phyloP scores from a whole-genome alignment of 1,140 invertebrate species.

The Coptotermes formosanus region DNA sequence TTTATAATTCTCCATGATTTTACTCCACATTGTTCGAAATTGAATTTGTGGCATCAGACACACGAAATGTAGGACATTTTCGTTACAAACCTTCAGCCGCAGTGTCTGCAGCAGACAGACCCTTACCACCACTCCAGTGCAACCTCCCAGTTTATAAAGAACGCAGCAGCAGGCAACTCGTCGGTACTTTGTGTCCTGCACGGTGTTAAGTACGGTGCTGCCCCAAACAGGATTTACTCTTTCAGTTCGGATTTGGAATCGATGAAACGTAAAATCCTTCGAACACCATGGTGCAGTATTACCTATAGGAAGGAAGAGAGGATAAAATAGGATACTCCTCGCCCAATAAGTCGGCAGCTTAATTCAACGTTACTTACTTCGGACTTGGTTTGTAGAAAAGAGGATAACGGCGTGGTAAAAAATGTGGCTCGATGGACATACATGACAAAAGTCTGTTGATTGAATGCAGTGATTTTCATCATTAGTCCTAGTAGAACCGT shows the following conservation, averaged over 20 bases:
- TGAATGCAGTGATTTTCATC: too few species aligned
- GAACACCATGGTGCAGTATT: background rate
- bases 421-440: background rate
- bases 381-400: background rate
- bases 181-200: background rate
- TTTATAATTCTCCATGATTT: too few species aligned
- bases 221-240: constrained; percentile 17
- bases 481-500: too few species aligned
- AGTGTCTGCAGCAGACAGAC: too few species aligned
- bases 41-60: too few species aligned
- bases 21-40: too few species aligned
- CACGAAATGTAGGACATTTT: too few species aligned
- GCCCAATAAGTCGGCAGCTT: background rate
- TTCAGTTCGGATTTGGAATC: constrained; percentile 3
- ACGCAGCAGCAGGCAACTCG: background rate
- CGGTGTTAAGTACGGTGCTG: background rate
- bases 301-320: background rate
- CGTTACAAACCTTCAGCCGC: background rate
- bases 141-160: background rate
- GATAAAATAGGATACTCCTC: background rate
- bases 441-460: too few species aligned
- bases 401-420: background rate
- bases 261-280: constrained; percentile 12
- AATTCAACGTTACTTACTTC: background rate
- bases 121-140: background rate